phyloP scores from a whole-genome alignment of 1,140 invertebrate genomes.

The Cardiocondyla obscurior region DNA sequence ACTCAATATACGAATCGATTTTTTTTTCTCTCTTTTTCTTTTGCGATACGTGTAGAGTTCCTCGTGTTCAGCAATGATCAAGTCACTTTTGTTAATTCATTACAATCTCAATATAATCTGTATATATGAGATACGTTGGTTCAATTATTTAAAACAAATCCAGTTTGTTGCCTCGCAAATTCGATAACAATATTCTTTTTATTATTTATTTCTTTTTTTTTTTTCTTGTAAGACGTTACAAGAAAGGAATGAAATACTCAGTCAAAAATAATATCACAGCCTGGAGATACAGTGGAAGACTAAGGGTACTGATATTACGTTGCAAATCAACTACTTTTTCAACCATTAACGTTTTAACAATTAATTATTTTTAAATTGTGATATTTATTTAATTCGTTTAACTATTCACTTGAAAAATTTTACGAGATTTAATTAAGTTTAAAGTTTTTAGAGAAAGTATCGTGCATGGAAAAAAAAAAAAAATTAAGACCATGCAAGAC shows the following conservation, averaged over 20 bases:
- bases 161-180: constrained; percentile 11
- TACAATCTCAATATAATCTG: constrained; percentile 6
- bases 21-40: constrained; percentile 6
- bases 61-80: constrained; percentile 6
- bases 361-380: background rate
- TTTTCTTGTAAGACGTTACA: constrained; percentile 10
- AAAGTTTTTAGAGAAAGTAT: background rate
- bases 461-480: background rate
- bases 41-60: background rate
- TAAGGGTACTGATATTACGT: constrained; percentile 33
- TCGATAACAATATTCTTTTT: constrained; percentile 8
- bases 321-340: background rate
- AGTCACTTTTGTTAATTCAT: constrained; percentile 20
- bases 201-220: no score
- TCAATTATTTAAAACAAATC: constrained; percentile 25
- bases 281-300: constrained; percentile 68
- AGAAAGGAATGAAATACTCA: constrained; percentile 62
- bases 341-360: background rate
- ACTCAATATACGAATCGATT: constrained; percentile 58
- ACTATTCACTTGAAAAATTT: background rate
- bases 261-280: constrained; percentile 70
- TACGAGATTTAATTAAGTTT: background rate
- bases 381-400: background rate
- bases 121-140: constrained; percentile 2
- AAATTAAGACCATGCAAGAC: background rate